These are phyloP conservation scores for Cariama cristata DNA, from an alignment of 2,113 vertebrate species.

Conservation along the genomic window DNA sequence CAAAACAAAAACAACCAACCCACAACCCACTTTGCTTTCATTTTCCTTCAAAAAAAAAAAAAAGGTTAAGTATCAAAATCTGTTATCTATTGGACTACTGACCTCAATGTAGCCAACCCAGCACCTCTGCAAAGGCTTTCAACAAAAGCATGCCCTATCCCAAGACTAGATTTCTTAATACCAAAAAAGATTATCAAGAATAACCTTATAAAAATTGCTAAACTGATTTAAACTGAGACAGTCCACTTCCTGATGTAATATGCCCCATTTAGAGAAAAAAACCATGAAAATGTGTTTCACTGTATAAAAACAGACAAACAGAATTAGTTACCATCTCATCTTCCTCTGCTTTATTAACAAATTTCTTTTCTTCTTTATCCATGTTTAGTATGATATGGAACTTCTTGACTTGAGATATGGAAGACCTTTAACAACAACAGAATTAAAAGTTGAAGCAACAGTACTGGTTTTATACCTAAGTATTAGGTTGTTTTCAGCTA, in stretches of 20 bases:
- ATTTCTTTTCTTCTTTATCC: slow-evolving; percentile 91
- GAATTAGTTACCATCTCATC: slow-evolving; percentile 91
- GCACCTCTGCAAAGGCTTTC: neutral
- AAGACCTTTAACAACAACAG: slow-evolving; percentile 46
- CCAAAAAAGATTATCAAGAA: neutral
- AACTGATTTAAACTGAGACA: neutral
- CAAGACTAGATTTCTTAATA: neutral
- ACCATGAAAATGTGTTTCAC: neutral
- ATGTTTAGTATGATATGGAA: slow-evolving; percentile 77
- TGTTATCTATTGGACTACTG: neutral
- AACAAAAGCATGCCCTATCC: neutral
- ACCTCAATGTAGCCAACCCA: neutral
- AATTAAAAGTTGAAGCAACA: neutral
- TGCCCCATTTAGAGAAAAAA: neutral
- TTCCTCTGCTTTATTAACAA: slow-evolving; percentile 91
- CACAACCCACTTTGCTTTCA: neutral
- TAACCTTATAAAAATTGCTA: neutral
- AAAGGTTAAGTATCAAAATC: neutral
- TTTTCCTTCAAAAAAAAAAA: neutral
- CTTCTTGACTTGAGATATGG: slow-evolving; percentile 55
- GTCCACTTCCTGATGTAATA: neutral
- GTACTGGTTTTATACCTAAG: neutral
- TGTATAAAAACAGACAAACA: neutral
- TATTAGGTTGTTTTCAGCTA: neutral
- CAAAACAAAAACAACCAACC: neutral